A percentile compares a stretch with the other conserved stretches of the same genome.
Evolutionary conservation across 1,140 invertebrate species (phyloP).

Genomic region (Monomorium pharaonis): DNA sequence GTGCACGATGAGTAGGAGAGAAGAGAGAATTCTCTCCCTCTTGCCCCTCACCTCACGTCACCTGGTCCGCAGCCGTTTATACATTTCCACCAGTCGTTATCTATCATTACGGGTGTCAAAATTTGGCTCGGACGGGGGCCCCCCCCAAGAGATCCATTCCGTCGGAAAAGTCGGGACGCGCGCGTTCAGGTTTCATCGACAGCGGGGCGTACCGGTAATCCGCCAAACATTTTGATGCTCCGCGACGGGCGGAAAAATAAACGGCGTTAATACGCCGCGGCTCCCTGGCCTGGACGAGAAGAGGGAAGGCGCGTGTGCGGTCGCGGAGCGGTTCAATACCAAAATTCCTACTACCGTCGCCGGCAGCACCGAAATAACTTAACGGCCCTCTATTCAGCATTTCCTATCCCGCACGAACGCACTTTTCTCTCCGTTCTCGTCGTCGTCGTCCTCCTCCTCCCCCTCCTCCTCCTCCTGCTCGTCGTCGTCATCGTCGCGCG

Average conservation of each 20-base stretch:
- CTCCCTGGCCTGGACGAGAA: not conserved
- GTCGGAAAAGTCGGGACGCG: not conserved
- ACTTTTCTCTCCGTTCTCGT: not conserved
- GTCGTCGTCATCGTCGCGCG: not conserved
- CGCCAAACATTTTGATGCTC: slow-evolving; percentile 39
- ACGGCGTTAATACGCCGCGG: not conserved
- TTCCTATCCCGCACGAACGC: slow-evolving; percentile 34
- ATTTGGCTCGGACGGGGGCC: not conserved
- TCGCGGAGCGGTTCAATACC: slow-evolving; percentile 44
- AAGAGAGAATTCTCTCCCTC: not conserved
- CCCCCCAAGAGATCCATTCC: slow-evolving; percentile 18
- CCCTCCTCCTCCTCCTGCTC: no score
- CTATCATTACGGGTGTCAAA: slow-evolving; percentile 10
- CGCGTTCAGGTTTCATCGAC: slow-evolving; percentile 6
- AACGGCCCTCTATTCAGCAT: slow-evolving; percentile 20
- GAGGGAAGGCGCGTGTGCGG: not conserved
- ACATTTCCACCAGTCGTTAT: not conserved
- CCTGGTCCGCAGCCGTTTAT: not conserved
- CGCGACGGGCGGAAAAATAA: slow-evolving; percentile 35
- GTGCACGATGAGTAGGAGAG: not conserved
- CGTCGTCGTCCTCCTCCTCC: no score
- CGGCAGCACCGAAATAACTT: slow-evolving; percentile 53
- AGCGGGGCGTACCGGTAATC: slow-evolving; percentile 7
- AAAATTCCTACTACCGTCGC: slow-evolving; percentile 46
- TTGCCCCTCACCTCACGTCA: not conserved